A percentile compares a stretch with the other conserved stretches of the same genome.
phyloP scores from a whole-genome alignment of 2,888 invertebrate species.

The Harpagoxenus sublaevis region DNA sequence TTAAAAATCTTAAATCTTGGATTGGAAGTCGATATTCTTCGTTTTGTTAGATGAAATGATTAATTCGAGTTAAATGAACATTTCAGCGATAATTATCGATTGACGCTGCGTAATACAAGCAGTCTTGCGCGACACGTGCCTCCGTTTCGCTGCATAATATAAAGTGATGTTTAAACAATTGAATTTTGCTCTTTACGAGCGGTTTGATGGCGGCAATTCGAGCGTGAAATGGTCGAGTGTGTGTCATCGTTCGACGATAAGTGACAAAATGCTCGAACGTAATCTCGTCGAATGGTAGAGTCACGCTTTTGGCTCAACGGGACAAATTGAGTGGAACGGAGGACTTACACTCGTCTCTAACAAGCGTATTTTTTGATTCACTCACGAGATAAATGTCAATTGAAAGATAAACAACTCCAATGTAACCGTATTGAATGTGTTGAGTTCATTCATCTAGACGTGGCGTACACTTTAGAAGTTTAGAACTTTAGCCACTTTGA shows the following conservation, averaged over 20 bases:
- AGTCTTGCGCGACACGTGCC: conserved; percentile 35
- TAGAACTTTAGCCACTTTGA: background rate
- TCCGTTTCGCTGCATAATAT: conserved; percentile 25
- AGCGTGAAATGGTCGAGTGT: conserved; percentile 46
- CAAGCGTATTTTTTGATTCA: background rate
- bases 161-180: conserved; percentile 60
- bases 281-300: conserved; percentile 27
- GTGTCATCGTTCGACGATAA: conserved; percentile 26
- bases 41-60: conserved; percentile 6
- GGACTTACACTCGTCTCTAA: background rate
- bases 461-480: background rate
- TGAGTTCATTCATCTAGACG: background rate
- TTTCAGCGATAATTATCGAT: conserved; percentile 32
- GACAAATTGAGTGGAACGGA: background rate
- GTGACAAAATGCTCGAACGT: conserved; percentile 35
- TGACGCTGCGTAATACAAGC: background rate
- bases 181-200: conserved; percentile 53
- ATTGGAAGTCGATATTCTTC: background rate
- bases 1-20: background rate
- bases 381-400: background rate
- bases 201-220: conserved; percentile 19
- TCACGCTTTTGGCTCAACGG: conserved; percentile 14
- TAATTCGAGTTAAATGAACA: conserved; percentile 10
- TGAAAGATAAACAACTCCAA: background rate
- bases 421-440: background rate